phyloP scores from a whole-genome alignment of 2,888 invertebrate species.

The Rhodophaea formosa region DNA sequence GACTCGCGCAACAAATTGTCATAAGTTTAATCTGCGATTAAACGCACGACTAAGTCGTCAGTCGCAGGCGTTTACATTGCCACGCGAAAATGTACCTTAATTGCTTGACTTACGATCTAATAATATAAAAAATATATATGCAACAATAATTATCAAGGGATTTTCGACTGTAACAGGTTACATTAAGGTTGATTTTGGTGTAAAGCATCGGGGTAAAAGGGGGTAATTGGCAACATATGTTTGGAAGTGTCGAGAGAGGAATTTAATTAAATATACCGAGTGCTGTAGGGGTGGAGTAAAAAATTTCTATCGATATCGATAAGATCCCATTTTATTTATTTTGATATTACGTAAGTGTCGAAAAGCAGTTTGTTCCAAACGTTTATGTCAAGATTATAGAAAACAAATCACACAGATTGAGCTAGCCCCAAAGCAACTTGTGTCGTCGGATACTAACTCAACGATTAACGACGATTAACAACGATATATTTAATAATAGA shows the following conservation, averaged over 20 bases:
- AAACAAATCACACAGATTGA: too few species aligned
- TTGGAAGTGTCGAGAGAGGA: slow-evolving; percentile 71
- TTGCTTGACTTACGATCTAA: background rate
- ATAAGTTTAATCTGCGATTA: slow-evolving; percentile 27
- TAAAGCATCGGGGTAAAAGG: slow-evolving; percentile 21
- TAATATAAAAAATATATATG: background rate
- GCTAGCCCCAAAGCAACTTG: too few species aligned
- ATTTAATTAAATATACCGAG: slow-evolving; percentile 83
- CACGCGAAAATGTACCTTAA: slow-evolving; percentile 15
- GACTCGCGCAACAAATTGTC: slow-evolving; percentile 23
- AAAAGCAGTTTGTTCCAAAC: too few species aligned
- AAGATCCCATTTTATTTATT: slow-evolving; percentile 24
- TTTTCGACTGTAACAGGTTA: slow-evolving; percentile 6
- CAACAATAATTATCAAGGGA: slow-evolving; percentile 15
- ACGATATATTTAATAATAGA: too few species aligned
- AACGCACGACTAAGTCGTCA: slow-evolving; percentile 17
- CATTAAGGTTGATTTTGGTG: slow-evolving; percentile 27
- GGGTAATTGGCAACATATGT: slow-evolving; percentile 75
- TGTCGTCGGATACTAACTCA: too few species aligned
- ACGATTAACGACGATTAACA: too few species aligned
- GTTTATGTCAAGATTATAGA: too few species aligned
- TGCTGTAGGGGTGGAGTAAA: slow-evolving; percentile 43
- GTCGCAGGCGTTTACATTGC: slow-evolving; percentile 11
- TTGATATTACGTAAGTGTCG: too few species aligned
- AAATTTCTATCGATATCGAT: slow-evolving; percentile 26